Conservation (phyloP, 1,140 invertebrate species). For the Procambarus virginalis region DNA sequence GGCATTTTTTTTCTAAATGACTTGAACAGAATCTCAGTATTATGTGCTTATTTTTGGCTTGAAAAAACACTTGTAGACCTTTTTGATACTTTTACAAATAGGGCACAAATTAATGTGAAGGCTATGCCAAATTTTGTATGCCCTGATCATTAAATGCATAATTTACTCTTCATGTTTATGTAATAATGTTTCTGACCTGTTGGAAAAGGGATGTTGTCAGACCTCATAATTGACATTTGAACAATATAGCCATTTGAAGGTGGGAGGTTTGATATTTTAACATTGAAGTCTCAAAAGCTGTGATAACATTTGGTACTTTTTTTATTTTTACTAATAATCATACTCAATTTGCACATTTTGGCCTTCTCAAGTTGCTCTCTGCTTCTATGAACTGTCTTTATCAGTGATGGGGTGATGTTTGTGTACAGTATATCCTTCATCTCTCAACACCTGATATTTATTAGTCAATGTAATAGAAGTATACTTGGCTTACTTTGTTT, state of each 20-base stretch:
- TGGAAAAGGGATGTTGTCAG: not conserved
- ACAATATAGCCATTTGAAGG: not conserved
- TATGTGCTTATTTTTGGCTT: conserved; percentile 11
- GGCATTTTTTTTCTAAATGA: not conserved
- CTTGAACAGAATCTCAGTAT: conserved; percentile 48
- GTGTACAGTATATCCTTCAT: not conserved
- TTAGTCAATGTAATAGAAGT: not conserved
- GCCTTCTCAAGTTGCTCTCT: conserved; percentile 61
- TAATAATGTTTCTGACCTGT: not conserved
- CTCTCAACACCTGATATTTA: not conserved
- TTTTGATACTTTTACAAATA: not conserved
- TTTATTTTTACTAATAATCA: conserved; percentile 21
- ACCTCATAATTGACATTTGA: not conserved
- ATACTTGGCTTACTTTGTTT: not conserved
- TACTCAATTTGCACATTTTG: conserved; percentile 48
- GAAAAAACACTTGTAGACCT: not conserved
- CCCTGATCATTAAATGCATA: not conserved
- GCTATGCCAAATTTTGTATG: not conserved
- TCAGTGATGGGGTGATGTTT: not conserved
- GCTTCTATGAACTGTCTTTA: not conserved
- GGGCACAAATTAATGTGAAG: no score
- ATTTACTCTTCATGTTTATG: not conserved
- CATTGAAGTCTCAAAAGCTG: conserved; percentile 57
- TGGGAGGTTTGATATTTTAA: conserved; percentile 19
- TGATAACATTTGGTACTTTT: conserved; percentile 66